These are phyloP conservation scores for Gila orcuttii DNA, from an alignment of 2,113 vertebrate species.

Conservation along the genomic window DNA sequence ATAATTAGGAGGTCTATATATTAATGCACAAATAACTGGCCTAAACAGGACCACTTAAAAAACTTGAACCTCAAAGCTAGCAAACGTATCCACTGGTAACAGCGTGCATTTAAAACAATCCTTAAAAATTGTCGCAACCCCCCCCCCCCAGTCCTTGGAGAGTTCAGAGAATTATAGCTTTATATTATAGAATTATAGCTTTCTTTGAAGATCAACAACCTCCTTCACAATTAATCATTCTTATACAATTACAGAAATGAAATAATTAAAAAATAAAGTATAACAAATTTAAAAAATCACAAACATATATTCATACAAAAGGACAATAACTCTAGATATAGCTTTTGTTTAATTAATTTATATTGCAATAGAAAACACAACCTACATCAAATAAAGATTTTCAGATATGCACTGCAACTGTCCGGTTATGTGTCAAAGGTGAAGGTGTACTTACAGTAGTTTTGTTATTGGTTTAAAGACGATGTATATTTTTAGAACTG, in stretches of 20 bases:
- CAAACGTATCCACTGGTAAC: too few species aligned
- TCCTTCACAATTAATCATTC: neutral
- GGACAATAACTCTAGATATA: too few species aligned
- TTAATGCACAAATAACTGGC: too few species aligned
- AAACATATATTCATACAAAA: too few species aligned
- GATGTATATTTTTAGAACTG: slow-evolving; percentile 1
- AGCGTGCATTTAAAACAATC: too few species aligned
- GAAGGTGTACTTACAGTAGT: neutral
- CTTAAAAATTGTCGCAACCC: too few species aligned
- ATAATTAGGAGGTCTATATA: too few species aligned
- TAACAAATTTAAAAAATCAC: neutral
- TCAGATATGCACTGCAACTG: neutral
- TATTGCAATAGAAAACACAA: neutral
- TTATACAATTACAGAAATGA: neutral
- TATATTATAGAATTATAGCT: too few species aligned
- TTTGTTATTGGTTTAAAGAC: slow-evolving; percentile 13
- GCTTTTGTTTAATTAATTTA: neutral
- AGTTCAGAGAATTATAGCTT: too few species aligned
- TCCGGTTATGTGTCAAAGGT: slow-evolving; percentile 1
- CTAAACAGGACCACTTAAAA: too few species aligned
- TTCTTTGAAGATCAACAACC: neutral
- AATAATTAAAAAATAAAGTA: neutral
- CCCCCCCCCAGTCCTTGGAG: too few species aligned
- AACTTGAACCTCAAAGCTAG: too few species aligned
- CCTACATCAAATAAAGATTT: neutral